Percentiles rank a stretch among this genome's conserved stretches.
Evolutionary conservation across 2,113 vertebrate genomes (phyloP).

Genomic region (Suncus etruscus): DNA sequence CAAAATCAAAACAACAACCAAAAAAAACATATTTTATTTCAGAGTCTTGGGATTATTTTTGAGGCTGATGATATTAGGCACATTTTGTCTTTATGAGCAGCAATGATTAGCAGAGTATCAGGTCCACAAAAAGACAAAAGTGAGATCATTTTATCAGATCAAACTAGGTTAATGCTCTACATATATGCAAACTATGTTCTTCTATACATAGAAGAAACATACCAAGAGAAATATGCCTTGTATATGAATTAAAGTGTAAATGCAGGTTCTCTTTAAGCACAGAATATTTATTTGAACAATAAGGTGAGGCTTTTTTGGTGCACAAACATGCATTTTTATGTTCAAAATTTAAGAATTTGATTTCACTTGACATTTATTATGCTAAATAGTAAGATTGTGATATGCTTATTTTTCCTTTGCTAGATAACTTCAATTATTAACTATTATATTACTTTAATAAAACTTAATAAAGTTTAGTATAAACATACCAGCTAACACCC

Average conservation of each 20-base stretch:
- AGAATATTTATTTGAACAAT: neutral
- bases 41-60: neutral
- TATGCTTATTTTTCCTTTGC: neutral
- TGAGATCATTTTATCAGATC: neutral
- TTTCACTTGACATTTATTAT: slow-evolving; percentile 37
- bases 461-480: slow-evolving; percentile 17
- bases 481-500: slow-evolving; percentile 3
- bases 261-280: neutral
- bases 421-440: slow-evolving; percentile 35
- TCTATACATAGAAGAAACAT: neutral
- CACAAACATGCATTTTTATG: neutral
- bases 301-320: neutral
- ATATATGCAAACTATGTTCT: neutral
- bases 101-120: neutral
- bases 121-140: neutral
- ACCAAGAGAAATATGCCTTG: neutral
- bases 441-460: slow-evolving; percentile 26
- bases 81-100: neutral
- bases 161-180: neutral
- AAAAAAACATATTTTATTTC: neutral
- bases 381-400: slow-evolving; percentile 12
- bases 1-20: too few species aligned
- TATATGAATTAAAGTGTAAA: neutral
- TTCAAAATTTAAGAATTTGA: slow-evolving; percentile 42
- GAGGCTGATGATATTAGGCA: neutral